Base-by-base conservation (phyloP, 2,888 invertebrate genomes). In the Orchesella flavescens region DNA sequence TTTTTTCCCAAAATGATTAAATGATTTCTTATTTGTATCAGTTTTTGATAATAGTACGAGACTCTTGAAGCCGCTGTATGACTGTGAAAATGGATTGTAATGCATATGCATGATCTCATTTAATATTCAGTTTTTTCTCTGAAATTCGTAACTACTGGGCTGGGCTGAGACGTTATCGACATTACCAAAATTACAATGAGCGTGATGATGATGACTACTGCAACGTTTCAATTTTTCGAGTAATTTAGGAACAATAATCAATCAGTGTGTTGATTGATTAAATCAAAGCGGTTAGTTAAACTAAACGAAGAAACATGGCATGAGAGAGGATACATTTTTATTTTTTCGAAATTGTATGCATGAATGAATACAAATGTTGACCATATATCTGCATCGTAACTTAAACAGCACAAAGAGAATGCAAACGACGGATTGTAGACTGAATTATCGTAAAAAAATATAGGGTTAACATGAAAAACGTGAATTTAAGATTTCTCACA, bases 1-100 rank as follows among this genome's bases (percentile, higher is more conserved):
- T 76, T 71, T 78, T 78, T 78, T 77, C 55, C 43, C 78, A 71
- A 49, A 65, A 53, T 71, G 78, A 78, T 78, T 13, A 79, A 79
- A 72, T 72, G 79, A 72, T 79, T 79, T 78, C 46, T 53, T 79
- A 72, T 79, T 78, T 57, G 65, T 63, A 79, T 3, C 12, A 65
- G 76, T 55, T 53, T 19, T 61, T 63, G 63, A 63, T 61, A 65
- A 75, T 74, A 49, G 24, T 34, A 34, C 34, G 63, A 74, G 44
- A 46, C 61, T 63, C 43, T 43, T 17, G 3, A 34, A 34, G 34
- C 34, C 49, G 49, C 49, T n/a, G n/a, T 2, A 49, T 49, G 49
- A 12, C 12, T 49, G 49, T 49, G n/a, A 44, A 44, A 7, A 7
- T 44, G 44, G 7, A 9, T 12, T n/a, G n/a, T 49, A 12, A 49